Percentiles rank a stretch among this genome's conserved stretches.
Evolutionary conservation across 1,140 invertebrate genomes (phyloP).

Genomic region (Sinonovacula constricta): DNA sequence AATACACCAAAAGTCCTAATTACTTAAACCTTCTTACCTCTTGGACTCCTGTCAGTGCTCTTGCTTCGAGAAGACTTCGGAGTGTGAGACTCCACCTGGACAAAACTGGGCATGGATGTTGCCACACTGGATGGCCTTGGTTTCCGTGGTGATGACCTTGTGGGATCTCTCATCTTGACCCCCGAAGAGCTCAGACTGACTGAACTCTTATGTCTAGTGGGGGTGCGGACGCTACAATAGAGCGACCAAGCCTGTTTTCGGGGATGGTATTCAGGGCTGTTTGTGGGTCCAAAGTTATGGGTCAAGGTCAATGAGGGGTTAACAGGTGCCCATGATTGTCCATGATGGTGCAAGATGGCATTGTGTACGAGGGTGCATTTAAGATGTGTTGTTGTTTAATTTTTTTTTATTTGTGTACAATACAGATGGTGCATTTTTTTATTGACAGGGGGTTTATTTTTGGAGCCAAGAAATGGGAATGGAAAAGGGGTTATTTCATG

Average conservation of each 20-base stretch:
- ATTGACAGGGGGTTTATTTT: no score
- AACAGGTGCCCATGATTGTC: no score
- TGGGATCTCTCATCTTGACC: slow-evolving; percentile 66
- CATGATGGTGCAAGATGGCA: no score
- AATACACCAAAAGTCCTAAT: no score
- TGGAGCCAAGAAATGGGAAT: no score
- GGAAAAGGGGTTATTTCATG: no score
- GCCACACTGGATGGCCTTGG: slow-evolving; percentile 72
- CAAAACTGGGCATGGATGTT: slow-evolving; percentile 71
- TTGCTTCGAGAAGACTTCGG: slow-evolving; percentile 66
- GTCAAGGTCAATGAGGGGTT: no score
- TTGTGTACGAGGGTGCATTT: no score
- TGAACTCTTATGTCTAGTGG: slow-evolving; percentile 66
- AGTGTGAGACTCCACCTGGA: slow-evolving; percentile 57
- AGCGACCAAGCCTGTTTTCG: slow-evolving; percentile 70
- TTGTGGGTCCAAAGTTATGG: no score
- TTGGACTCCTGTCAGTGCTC: slow-evolving; percentile 68
- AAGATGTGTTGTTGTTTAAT: no score
- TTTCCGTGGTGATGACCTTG: slow-evolving; percentile 63
- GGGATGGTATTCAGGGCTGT: slow-evolving; percentile 74
- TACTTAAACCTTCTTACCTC: slow-evolving; percentile 60
- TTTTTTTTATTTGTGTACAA: no score
- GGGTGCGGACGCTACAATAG: slow-evolving; percentile 73
- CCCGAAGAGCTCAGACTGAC: slow-evolving; percentile 57
- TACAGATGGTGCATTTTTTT: no score